A percentile compares a stretch with the other conserved stretches of the same genome.
Evolutionary conservation across 2,888 invertebrate species (phyloP).

Genomic region (Callosobruchus maculatus): DNA sequence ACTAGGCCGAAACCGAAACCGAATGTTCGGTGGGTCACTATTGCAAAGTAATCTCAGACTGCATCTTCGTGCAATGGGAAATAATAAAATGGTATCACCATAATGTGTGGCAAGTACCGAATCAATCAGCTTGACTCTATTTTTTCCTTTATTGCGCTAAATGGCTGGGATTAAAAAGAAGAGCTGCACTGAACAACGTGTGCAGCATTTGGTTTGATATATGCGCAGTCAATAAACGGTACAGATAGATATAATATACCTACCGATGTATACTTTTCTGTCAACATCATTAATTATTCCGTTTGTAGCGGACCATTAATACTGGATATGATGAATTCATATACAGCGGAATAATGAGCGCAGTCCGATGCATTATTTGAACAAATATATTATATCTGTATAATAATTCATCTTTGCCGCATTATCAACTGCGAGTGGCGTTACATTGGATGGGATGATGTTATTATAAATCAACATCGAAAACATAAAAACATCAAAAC

Average conservation of each 20-base stretch:
- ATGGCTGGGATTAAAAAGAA: too few relatives aligned
- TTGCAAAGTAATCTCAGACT: too few relatives aligned
- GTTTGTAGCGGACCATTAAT: background rate
- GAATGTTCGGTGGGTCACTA: too few relatives aligned
- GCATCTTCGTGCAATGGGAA: too few relatives aligned
- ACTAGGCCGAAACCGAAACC: too few relatives aligned
- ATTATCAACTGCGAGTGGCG: background rate
- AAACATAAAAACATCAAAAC: background rate
- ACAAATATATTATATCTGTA: background rate
- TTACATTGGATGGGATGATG: background rate
- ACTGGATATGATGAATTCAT: background rate
- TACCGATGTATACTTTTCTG: background rate
- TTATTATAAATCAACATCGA: background rate
- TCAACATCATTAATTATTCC: background rate
- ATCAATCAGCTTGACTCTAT: too few relatives aligned
- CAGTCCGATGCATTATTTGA: background rate
- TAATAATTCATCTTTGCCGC: background rate
- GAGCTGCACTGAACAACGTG: too few relatives aligned
- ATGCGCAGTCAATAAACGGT: background rate
- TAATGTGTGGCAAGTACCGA: too few relatives aligned
- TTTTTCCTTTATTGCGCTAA: too few relatives aligned
- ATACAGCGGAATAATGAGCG: background rate
- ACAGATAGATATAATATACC: background rate
- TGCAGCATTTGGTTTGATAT: background rate
- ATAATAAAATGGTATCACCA: too few relatives aligned